These are phyloP conservation scores for Cardiocondyla obscurior DNA, from an alignment of 1,140 invertebrate species.

Conservation along the genomic window DNA sequence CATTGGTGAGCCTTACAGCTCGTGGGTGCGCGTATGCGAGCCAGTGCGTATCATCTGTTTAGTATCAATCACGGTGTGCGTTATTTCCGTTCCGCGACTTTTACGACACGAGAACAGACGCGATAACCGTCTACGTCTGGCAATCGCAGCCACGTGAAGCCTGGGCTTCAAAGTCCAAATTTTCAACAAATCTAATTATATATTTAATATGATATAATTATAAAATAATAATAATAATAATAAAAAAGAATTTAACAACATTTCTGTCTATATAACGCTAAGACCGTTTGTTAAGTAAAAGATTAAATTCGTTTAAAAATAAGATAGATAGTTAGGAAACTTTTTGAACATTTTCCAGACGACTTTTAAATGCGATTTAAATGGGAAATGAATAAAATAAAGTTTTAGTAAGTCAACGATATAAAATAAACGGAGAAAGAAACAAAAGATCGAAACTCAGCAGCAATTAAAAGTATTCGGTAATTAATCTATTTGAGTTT, in stretches of 20 bases:
- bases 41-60: conserved; percentile 51
- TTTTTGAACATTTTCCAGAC: not conserved
- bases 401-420: not conserved
- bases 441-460: not conserved
- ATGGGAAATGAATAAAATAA: not conserved
- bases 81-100: conserved; percentile 28
- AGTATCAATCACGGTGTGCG: conserved; percentile 4
- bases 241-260: not conserved
- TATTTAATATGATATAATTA: not conserved
- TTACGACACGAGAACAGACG: not conserved
- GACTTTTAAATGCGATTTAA: not conserved
- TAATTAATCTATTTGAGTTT: not conserved
- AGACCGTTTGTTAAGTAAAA: not conserved
- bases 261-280: not conserved
- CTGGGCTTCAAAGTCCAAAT: not conserved
- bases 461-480: not conserved
- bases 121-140: not conserved
- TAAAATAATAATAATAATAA: too few species aligned
- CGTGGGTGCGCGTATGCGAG: not conserved
- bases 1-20: conserved; percentile 21
- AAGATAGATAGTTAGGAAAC: not conserved
- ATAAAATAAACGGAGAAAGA: not conserved
- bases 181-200: not conserved
- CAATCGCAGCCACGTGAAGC: not conserved
- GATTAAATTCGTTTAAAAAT: not conserved